These are phyloP conservation scores for Coenonympha arcania DNA, from an alignment of 2,888 invertebrate genomes.

Conservation along the genomic window DNA sequence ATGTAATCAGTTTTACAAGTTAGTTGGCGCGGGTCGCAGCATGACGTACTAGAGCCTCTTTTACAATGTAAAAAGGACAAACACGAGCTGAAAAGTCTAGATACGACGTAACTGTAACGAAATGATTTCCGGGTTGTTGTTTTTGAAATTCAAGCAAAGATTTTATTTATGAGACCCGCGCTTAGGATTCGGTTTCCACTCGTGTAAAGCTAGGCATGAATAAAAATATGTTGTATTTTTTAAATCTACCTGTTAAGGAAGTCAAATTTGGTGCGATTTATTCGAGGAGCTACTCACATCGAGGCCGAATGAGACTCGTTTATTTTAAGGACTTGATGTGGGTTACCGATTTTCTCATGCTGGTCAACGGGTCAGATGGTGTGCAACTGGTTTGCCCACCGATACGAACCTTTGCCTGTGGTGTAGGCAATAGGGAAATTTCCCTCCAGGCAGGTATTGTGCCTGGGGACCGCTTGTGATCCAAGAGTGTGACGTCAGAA, in stretches of 20 bases:
- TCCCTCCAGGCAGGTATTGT: too few relatives aligned
- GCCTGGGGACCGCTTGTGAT: too few relatives aligned
- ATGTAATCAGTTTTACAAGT: too few relatives aligned
- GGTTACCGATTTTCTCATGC: conserved; percentile 50
- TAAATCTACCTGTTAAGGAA: conserved; percentile 66
- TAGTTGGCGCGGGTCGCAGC: too few relatives aligned
- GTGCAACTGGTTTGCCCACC: conserved; percentile 35
- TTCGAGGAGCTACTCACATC: conserved; percentile 56
- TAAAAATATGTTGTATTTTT: conserved; percentile 63
- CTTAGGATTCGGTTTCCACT: conserved; percentile 66
- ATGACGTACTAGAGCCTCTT: too few relatives aligned
- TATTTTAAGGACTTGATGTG: conserved; percentile 47
- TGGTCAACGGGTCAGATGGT: conserved; percentile 41
- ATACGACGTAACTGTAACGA: conserved; percentile 25
- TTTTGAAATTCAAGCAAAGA: conserved; percentile 33
- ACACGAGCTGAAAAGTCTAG: conserved; percentile 22
- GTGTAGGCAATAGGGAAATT: too few relatives aligned
- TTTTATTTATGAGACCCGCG: conserved; percentile 61
- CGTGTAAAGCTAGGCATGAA: conserved; percentile 68
- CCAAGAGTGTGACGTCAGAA: too few relatives aligned
- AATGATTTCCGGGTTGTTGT: conserved; percentile 36
- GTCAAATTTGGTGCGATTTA: conserved; percentile 63
- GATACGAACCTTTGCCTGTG: too few relatives aligned
- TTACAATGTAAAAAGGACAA: conserved; percentile 12
- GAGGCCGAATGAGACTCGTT: conserved; percentile 53